Conservation (phyloP, 2,888 invertebrate species). For the Watsonalla binaria region DNA sequence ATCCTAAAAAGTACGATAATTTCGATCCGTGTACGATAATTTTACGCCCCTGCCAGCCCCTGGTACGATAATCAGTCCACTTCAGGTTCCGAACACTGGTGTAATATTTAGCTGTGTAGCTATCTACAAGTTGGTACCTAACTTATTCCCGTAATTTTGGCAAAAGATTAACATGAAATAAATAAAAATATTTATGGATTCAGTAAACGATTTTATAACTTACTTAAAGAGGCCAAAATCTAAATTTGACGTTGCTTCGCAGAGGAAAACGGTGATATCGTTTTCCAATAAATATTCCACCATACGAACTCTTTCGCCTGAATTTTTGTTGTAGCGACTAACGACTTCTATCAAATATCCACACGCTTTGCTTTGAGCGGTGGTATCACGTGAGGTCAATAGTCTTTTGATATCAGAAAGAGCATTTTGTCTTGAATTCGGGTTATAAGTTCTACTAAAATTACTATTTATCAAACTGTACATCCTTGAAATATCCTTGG, state of each 20-base stretch:
- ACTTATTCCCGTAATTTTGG: too few species aligned
- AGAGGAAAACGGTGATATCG: conserved; percentile 65
- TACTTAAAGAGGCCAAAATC: conserved; percentile 62
- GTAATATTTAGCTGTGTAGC: too few species aligned
- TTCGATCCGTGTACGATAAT: too few species aligned
- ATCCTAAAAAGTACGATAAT: too few species aligned
- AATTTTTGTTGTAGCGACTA: conserved; percentile 45
- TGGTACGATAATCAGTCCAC: too few species aligned
- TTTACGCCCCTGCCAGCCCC: too few species aligned
- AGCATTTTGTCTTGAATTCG: conserved; percentile 57
- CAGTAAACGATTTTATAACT: conserved; percentile 8
- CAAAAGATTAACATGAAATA: background rate
- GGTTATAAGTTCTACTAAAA: conserved; percentile 63
- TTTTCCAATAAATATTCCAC: conserved; percentile 62
- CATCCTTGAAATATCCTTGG: conserved; percentile 29
- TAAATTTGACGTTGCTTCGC: conserved; percentile 67
- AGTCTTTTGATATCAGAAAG: conserved; percentile 63
- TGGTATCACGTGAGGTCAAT: conserved; percentile 58
- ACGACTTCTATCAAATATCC: conserved; percentile 60
- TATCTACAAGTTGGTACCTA: too few species aligned
- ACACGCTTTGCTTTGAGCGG: conserved; percentile 63
- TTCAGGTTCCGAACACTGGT: too few species aligned
- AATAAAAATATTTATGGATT: background rate
- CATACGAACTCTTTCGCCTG: conserved; percentile 46
- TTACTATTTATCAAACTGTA: conserved; percentile 55